Percentiles rank a stretch among this genome's conserved stretches.
phyloP scores from a whole-genome alignment of 2,113 vertebrate genomes.

The Microcebus griseorufus region DNA sequence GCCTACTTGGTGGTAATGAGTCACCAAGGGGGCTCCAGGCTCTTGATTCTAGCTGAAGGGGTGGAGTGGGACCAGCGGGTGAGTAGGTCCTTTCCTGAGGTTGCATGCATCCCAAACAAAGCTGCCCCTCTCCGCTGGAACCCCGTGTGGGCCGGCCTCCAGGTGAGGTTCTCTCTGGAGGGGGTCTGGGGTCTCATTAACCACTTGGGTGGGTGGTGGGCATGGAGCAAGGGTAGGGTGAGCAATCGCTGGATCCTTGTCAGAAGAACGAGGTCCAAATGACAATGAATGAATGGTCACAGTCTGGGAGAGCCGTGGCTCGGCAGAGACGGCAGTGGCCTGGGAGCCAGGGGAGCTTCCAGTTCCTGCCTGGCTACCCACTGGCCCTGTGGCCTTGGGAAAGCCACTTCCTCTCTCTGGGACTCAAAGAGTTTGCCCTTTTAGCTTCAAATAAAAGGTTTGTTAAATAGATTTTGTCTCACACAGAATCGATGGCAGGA shows the following conservation, averaged over 20 bases:
- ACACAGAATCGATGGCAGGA: background rate
- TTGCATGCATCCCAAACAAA: background rate
- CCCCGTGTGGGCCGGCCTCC: background rate
- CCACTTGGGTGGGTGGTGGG: too few species aligned
- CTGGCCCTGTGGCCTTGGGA: background rate
- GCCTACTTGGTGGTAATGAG: background rate
- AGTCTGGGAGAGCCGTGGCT: background rate
- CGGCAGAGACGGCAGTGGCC: background rate
- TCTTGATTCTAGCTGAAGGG: background rate
- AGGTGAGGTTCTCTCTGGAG: background rate
- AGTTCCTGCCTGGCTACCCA: accelerated
- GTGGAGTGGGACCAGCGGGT: background rate
- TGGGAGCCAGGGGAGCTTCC: background rate
- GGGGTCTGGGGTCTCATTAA: background rate
- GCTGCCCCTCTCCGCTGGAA: background rate
- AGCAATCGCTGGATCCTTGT: background rate
- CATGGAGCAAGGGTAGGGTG: background rate
- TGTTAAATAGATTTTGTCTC: background rate
- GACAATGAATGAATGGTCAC: background rate
- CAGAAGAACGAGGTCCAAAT: background rate
- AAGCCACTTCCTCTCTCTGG: background rate
- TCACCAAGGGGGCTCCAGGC: background rate
- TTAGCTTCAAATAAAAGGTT: background rate
- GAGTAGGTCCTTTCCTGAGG: background rate
- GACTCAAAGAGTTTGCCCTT: background rate